Conservation (phyloP, 2,113 vertebrate genomes). For the Taurulus bubalis region DNA sequence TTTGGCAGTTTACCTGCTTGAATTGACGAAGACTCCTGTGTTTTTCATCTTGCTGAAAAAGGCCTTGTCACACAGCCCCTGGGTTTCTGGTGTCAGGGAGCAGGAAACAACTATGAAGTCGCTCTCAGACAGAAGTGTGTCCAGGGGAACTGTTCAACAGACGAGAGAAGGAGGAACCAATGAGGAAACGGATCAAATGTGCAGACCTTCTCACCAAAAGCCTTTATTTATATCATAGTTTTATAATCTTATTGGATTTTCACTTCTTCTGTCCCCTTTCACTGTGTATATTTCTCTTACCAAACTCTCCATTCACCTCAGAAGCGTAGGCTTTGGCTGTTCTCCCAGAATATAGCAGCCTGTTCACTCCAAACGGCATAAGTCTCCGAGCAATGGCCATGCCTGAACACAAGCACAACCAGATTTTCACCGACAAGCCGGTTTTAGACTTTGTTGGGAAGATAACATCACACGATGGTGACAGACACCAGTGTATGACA, state of each 20-base stretch:
- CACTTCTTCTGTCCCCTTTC: neutral
- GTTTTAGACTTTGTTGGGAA: neutral
- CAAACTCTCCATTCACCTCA: slow-evolving; percentile 84
- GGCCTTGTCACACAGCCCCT: slow-evolving; percentile 69
- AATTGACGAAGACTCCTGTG: slow-evolving; percentile 70
- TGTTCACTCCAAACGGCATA: slow-evolving; percentile 86
- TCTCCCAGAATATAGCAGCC: slow-evolving; percentile 84
- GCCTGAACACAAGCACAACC: slow-evolving; percentile 67
- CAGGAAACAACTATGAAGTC: slow-evolving; percentile 75
- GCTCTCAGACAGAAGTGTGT: slow-evolving; percentile 71
- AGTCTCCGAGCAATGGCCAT: slow-evolving; percentile 83
- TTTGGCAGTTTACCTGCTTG: slow-evolving; percentile 73
- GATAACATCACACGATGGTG: neutral
- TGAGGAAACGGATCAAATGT: neutral
- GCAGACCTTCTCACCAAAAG: neutral
- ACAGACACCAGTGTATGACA: neutral
- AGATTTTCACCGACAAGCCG: neutral
- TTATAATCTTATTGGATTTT: neutral
- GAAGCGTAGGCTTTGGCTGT: slow-evolving; percentile 75
- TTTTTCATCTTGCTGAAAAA: slow-evolving; percentile 83
- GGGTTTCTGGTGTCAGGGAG: slow-evolving; percentile 75
- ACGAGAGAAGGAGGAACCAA: neutral
- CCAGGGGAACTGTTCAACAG: slow-evolving; percentile 71
- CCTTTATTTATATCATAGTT: neutral
- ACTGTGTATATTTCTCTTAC: slow-evolving; percentile 69